Evolutionary conservation across 2,797 vertebrate species (phyloP), one percentile per base, ranked within the genome.

Genomic region (Neomorphus geoffroyi): DNA sequence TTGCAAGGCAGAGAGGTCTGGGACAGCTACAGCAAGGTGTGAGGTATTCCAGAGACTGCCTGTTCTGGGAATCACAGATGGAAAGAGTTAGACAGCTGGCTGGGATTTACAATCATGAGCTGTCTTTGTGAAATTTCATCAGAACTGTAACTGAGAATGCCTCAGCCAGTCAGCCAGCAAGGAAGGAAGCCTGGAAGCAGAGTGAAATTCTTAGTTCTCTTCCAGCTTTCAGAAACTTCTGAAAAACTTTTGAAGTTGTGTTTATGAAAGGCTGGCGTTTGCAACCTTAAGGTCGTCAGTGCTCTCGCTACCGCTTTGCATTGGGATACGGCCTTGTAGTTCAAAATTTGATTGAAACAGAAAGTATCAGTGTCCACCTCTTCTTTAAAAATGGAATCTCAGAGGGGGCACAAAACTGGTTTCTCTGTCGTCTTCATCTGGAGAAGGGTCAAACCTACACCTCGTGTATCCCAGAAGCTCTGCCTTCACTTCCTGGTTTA

Each of bases 1-100:
- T 70, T 26, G 72, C 73, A 32, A 70, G 43, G 3, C 51, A 62
- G 37, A 2, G 7, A 85, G 30, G 30, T 67, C 57, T 90, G 65
- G 50, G 30, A 66, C 86, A 89, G 66, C 26, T 69, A 45, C 32
- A 77, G 66, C 30, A 71, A 16, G 46, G 48, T 86, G 94, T 82
- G 88, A 92, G 54, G 27, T 58, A 39, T 81, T 88, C 66, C 86
- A 94, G 80, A 93, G 88, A 69, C 58, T 86, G 15, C 5, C 30
- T 75, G 30, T 78, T 94, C 78, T 92, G 88, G 90, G 48, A 60
- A 81, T 66, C 26, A 37, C 1, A 6, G 70, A 19, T 81, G 90
- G 95, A 96, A 96, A 89, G 73, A 94, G 24, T 93, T 74, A 86
- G 86, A 41, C 26, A 86, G 26, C 43, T 94, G 92, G 56, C 88